phyloP scores from a whole-genome alignment of 2,797 vertebrate species.

The Uromys caudimaculatus region DNA sequence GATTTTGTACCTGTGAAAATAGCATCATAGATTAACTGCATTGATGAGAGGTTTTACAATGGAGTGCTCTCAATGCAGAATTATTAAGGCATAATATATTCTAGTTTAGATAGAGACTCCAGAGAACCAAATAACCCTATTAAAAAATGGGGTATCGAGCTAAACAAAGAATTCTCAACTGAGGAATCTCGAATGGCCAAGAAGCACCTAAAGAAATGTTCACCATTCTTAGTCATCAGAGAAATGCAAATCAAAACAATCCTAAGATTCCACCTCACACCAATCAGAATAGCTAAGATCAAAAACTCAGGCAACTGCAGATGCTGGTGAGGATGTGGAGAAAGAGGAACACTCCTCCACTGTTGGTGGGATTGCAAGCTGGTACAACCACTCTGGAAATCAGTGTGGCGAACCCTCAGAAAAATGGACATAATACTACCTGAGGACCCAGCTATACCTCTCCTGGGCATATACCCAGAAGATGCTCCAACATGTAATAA shows the following conservation, averaged over 20 bases:
- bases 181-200: not conserved
- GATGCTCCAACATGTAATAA: not conserved
- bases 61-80: not conserved
- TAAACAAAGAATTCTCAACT: not conserved
- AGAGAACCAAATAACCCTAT: not conserved
- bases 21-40: not conserved
- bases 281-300: not conserved
- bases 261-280: not conserved
- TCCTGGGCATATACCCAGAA: not conserved
- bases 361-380: not conserved
- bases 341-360: not conserved
- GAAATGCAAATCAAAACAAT: not conserved
- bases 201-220: not conserved
- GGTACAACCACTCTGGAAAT: not conserved
- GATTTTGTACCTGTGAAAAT: constrained; percentile 41
- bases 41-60: constrained; percentile 35
- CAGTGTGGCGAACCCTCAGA: too few species aligned
- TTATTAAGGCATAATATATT: constrained; percentile 5
- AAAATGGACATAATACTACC: not conserved
- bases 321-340: not conserved
- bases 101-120: not conserved
- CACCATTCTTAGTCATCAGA: not conserved
- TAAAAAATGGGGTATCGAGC: not conserved
- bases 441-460: not conserved
- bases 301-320: not conserved